Percentiles rank a stretch among this genome's conserved stretches.
phyloP scores from a whole-genome alignment of 1,140 invertebrate genomes.

The Aphidius ervi region DNA sequence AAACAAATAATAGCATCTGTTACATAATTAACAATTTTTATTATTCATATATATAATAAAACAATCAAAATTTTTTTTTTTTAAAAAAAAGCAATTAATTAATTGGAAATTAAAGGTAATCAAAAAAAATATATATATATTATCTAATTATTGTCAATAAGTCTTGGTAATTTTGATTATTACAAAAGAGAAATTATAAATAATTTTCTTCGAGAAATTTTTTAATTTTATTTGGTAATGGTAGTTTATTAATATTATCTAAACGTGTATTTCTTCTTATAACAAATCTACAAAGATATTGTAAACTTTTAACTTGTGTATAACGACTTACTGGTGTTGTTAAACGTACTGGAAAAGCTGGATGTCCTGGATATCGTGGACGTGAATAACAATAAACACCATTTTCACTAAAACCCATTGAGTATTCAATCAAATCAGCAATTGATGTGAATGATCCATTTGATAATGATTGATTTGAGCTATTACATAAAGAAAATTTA shows the following conservation, averaged over 20 bases:
- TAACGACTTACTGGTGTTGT: constrained; percentile 75
- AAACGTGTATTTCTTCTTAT: constrained; percentile 68
- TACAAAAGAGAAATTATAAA: constrained; percentile 19
- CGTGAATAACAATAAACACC: constrained; percentile 73
- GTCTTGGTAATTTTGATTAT: background rate
- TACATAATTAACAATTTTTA: too few species aligned
- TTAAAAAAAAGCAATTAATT: too few species aligned
- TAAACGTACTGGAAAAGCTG: constrained; percentile 69
- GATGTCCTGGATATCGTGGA: constrained; percentile 60
- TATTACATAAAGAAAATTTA: constrained; percentile 64
- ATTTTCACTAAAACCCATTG: constrained; percentile 64
- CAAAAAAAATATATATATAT: too few species aligned
- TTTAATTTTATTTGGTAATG: constrained; percentile 66
- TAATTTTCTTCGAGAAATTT: constrained; percentile 62
- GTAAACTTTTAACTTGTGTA: constrained; percentile 67
- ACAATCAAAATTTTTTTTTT: too few species aligned
- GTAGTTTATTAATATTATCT: constrained; percentile 69
- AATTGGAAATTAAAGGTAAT: too few species aligned
- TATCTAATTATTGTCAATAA: background rate
- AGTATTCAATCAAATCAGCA: constrained; percentile 67
- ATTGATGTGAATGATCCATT: constrained; percentile 64
- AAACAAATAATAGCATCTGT: too few species aligned
- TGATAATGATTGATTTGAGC: too few species aligned
- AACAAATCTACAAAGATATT: constrained; percentile 74
- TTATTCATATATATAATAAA: too few species aligned